Percentiles rank a stretch among this genome's conserved stretches.
phyloP scores from a whole-genome alignment of 2,797 vertebrate genomes.

The Octomys mimax region DNA sequence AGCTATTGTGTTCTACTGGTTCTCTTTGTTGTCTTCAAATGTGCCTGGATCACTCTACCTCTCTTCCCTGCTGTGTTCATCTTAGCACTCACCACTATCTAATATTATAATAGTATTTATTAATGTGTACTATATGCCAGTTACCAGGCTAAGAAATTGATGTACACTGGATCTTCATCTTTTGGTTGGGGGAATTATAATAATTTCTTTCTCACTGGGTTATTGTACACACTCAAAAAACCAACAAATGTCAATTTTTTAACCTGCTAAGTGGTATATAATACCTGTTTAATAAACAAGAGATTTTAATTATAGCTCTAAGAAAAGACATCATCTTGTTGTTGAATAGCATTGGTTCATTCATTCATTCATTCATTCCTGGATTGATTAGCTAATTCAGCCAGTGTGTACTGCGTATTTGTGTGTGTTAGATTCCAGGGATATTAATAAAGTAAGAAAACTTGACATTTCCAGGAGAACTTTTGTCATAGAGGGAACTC shows the following conservation, averaged over 20 bases:
- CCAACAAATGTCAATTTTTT: neutral
- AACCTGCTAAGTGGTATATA: neutral
- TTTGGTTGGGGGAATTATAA: neutral
- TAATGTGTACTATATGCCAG: neutral
- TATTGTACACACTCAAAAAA: neutral
- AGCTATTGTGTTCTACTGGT: neutral
- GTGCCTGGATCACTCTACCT: fast-evolving
- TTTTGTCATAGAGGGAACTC: neutral
- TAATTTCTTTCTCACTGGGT: neutral
- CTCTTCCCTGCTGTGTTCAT: neutral
- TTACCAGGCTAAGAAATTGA: too few relatives aligned
- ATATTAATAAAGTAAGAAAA: neutral
- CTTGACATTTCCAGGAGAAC: neutral
- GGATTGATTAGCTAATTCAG: neutral
- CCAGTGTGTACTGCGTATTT: neutral
- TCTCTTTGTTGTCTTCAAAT: neutral
- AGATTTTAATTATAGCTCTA: neutral
- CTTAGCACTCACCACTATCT: neutral
- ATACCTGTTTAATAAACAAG: neutral
- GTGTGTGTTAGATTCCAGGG: neutral
- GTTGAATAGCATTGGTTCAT: neutral
- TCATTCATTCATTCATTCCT: neutral
- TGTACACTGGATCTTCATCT: neutral
- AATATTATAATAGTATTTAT: neutral
- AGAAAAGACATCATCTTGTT: neutral